Percentiles rank a stretch among this genome's conserved stretches.
These are phyloP conservation scores for Schizopygopsis malacanthus DNA, from an alignment of 2,797 vertebrate species.

Conservation along the genomic window DNA sequence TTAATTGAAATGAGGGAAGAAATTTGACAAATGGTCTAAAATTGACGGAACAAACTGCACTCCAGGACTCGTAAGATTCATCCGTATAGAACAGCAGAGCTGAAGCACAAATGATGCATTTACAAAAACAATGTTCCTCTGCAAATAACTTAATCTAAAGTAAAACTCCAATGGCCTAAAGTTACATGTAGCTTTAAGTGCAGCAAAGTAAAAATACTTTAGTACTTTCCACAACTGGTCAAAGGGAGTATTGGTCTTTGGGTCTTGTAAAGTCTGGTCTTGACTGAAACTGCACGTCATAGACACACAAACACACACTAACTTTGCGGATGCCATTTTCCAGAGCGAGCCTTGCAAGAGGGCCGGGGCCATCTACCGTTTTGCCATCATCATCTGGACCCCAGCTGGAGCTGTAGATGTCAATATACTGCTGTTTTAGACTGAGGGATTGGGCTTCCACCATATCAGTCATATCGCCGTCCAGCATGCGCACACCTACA, in stretches of 20 bases:
- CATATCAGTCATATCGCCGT: slow-evolving; percentile 93
- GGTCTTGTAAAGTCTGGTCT: neutral
- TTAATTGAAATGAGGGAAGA: neutral
- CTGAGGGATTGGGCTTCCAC: slow-evolving; percentile 93
- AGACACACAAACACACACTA: slow-evolving; percentile 54
- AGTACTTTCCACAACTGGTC: neutral
- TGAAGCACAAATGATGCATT: neutral
- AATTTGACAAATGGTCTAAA: neutral
- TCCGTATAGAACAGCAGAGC: neutral
- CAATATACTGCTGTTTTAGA: slow-evolving; percentile 89
- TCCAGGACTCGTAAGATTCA: neutral
- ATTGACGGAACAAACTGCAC: neutral
- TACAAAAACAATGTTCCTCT: neutral
- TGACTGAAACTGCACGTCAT: neutral
- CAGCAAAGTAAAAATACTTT: neutral
- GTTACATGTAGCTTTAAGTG: neutral
- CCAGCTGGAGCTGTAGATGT: slow-evolving; percentile 95
- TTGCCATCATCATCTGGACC: slow-evolving; percentile 93
- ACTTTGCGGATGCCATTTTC: slow-evolving; percentile 82
- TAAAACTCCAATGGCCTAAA: neutral
- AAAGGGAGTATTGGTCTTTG: neutral
- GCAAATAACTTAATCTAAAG: neutral
- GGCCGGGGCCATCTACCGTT: slow-evolving; percentile 93
- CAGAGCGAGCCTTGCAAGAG: slow-evolving; percentile 88
- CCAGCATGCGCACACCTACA: slow-evolving; percentile 92